These are phyloP conservation scores for Nipponacmea schrenckii DNA, from an alignment of 2,888 invertebrate species.

Conservation along the genomic window DNA sequence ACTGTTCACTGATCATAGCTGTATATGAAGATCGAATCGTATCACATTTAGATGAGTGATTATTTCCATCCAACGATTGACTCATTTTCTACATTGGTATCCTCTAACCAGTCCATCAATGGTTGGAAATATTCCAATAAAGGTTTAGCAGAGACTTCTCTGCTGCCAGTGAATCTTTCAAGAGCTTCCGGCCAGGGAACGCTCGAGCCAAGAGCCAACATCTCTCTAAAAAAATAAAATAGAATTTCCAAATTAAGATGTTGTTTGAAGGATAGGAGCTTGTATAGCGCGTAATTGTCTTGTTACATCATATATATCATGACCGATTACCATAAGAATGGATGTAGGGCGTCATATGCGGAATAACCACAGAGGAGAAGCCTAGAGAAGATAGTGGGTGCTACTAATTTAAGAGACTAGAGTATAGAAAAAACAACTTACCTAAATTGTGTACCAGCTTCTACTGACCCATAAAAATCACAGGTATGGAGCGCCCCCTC, in stretches of 20 bases:
- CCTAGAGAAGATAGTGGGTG: too few species aligned
- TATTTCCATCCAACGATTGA: slow-evolving; percentile 34
- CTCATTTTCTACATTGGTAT: slow-evolving; percentile 60
- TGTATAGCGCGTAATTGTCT: too few species aligned
- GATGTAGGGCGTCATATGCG: too few species aligned
- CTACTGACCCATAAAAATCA: slow-evolving; percentile 87
- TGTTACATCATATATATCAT: too few species aligned
- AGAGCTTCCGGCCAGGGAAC: slow-evolving; percentile 77
- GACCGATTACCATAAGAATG: too few species aligned
- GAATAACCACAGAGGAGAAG: too few species aligned
- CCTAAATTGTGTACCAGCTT: slow-evolving; percentile 85
- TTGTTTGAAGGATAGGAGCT: too few species aligned
- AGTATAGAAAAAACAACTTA: slow-evolving; percentile 70
- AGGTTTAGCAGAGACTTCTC: slow-evolving; percentile 79
- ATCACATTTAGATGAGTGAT: too few species aligned
- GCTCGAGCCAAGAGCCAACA: slow-evolving; percentile 69
- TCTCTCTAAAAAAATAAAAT: slow-evolving; percentile 41
- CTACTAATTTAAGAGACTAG: too few species aligned
- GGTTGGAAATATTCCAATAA: slow-evolving; percentile 86
- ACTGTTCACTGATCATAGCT: too few species aligned
- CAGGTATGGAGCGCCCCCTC: slow-evolving; percentile 84
- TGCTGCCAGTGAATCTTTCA: slow-evolving; percentile 78
- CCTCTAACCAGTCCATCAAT: slow-evolving; percentile 79
- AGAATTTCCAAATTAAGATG: background rate
- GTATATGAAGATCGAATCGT: too few species aligned